Conservation (phyloP, 1,140 invertebrate genomes). For the Temnothorax curvispinosus region DNA sequence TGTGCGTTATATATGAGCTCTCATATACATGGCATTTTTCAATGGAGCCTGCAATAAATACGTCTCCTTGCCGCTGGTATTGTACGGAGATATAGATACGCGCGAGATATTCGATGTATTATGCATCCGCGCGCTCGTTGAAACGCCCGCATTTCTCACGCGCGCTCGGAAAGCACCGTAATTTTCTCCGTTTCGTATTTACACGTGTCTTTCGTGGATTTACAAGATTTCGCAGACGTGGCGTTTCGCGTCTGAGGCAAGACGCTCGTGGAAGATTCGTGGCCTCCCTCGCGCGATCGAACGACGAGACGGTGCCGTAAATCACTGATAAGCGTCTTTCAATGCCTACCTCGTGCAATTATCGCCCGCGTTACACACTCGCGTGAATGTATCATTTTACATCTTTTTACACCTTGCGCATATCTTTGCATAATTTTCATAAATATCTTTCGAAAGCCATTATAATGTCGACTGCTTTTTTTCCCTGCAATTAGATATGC, state of each 20-base stretch:
- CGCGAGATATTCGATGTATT: constrained; percentile 56
- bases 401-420: neutral
- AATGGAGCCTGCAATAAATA: constrained; percentile 57
- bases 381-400: neutral
- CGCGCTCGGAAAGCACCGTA: constrained; percentile 24
- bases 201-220: constrained; percentile 60
- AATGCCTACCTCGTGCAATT: constrained; percentile 14
- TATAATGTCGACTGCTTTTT: neutral
- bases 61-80: neutral
- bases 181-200: constrained; percentile 64
- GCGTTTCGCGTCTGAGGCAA: constrained; percentile 40
- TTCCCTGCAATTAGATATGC: too few relatives aligned
- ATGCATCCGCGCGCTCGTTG: constrained; percentile 50
- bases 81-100: constrained; percentile 6
- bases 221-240: constrained; percentile 52
- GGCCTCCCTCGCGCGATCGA: constrained; percentile 15
- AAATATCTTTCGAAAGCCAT: constrained; percentile 16
- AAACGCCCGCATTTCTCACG: constrained; percentile 43
- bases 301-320: neutral
- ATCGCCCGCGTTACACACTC: neutral
- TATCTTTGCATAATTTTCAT: constrained; percentile 40
- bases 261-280: constrained; percentile 18
- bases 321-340: constrained; percentile 30
- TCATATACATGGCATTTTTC: constrained; percentile 17
- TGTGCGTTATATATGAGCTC: constrained; percentile 31